Evolutionary conservation across 64 coral and sea anemone genomes (phyloP).

Genomic region (Acropora yongei): DNA sequence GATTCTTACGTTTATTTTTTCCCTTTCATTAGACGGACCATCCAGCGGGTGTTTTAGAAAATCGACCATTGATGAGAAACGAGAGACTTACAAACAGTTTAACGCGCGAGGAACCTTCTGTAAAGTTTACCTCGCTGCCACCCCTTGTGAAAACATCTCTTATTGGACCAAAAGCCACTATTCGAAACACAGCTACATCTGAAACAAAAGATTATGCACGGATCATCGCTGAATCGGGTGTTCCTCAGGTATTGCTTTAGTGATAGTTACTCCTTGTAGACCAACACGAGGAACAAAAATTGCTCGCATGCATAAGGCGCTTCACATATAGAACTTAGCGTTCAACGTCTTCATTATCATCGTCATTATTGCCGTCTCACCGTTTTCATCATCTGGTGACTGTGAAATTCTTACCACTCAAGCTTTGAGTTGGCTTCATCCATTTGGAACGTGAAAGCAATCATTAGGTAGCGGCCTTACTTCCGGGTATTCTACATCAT

Average conservation of each 20-base stretch:
- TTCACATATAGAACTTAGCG: no score
- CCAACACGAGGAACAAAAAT: background rate
- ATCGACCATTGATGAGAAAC: conserved; percentile 36
- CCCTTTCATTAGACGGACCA: conserved; percentile 6
- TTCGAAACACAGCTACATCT: background rate
- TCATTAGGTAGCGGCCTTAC: no score
- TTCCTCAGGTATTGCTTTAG: conserved; percentile 45
- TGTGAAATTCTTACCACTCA: no score
- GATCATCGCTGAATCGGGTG: conserved; percentile 11
- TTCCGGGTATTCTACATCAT: no score
- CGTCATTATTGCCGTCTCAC: no score
- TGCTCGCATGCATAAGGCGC: background rate
- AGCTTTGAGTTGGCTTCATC: no score
- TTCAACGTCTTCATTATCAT: no score
- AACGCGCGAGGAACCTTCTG: background rate
- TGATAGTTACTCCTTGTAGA: background rate
- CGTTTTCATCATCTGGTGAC: no score
- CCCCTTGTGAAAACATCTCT: conserved; percentile 51
- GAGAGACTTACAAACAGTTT: conserved; percentile 13
- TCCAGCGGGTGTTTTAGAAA: conserved; percentile 61
- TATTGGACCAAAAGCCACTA: background rate
- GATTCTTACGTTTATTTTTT: background rate
- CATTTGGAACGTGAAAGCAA: no score
- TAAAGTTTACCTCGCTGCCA: conserved; percentile 24
- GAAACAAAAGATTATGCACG: conserved; percentile 25